phyloP scores from a whole-genome alignment of 1,140 invertebrate species.

The Drosophila mayri region DNA sequence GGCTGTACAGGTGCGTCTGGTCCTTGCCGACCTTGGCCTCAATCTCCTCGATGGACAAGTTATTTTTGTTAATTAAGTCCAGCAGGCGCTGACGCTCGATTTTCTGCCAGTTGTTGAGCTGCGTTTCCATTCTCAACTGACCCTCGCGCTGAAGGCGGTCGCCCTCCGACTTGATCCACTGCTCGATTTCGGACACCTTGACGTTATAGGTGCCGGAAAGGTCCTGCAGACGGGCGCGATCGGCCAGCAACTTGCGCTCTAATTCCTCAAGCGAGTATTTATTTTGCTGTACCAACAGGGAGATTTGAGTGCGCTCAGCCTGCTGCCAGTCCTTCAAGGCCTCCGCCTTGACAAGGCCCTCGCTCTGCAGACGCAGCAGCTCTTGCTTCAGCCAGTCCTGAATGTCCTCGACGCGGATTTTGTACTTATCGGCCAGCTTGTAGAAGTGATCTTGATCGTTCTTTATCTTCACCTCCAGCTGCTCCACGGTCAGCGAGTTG shows the following conservation, averaged over 20 bases:
- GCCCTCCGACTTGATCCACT: slow-evolving; percentile 77
- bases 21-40: slow-evolving; percentile 68
- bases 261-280: slow-evolving; percentile 73
- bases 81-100: slow-evolving; percentile 74
- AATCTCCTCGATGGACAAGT: slow-evolving; percentile 77
- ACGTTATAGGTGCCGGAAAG: slow-evolving; percentile 76
- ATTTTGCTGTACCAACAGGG: slow-evolving; percentile 69
- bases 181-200: slow-evolving; percentile 73
- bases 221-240: slow-evolving; percentile 65
- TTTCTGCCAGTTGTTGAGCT: slow-evolving; percentile 80
- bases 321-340: slow-evolving; percentile 79
- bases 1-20: slow-evolving; percentile 72
- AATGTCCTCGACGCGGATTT: slow-evolving; percentile 73
- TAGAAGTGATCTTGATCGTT: slow-evolving; percentile 75
- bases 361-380: slow-evolving; percentile 66
- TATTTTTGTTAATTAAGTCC: slow-evolving; percentile 73
- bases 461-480: slow-evolving; percentile 77
- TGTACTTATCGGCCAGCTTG: slow-evolving; percentile 75
- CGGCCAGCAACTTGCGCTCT: slow-evolving; percentile 67
- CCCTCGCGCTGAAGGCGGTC: slow-evolving; percentile 77
- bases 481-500: slow-evolving; percentile 70
- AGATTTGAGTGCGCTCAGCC: slow-evolving; percentile 64
- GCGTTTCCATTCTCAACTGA: slow-evolving; percentile 67
- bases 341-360: slow-evolving; percentile 75
- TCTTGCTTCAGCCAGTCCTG: slow-evolving; percentile 82